Evolutionary conservation across 2,888 invertebrate genomes (phyloP).

Genomic region (Trachelus iudaicus): DNA sequence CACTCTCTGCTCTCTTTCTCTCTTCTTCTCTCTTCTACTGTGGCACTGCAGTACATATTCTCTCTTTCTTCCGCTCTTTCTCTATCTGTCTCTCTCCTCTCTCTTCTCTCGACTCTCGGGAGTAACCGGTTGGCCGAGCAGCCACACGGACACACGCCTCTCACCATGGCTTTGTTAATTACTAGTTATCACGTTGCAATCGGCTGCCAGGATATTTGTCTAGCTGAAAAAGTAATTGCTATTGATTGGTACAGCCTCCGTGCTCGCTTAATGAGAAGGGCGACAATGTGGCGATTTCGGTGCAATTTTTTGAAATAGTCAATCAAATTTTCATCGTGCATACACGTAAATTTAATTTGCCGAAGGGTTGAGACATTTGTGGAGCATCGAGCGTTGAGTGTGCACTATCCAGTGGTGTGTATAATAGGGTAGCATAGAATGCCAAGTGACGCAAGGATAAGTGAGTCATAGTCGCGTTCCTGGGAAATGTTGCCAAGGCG

Average conservation of each 20-base stretch:
- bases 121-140: neutral
- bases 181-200: conserved; percentile 40
- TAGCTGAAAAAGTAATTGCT: conserved; percentile 36
- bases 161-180: conserved; percentile 32
- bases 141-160: neutral
- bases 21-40: neutral
- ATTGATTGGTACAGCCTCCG: conserved; percentile 13
- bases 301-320: neutral
- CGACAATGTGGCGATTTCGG: neutral
- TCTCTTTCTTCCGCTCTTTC: neutral
- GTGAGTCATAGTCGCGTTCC: neutral
- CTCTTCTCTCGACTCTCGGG: conserved; percentile 12
- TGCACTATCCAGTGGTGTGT: neutral
- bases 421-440: neutral
- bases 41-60: neutral
- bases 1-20: conserved; percentile 9
- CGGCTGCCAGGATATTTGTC: conserved; percentile 42
- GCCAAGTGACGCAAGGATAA: neutral
- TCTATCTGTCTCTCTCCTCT: neutral
- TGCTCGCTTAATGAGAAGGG: neutral
- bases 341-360: neutral
- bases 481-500: neutral
- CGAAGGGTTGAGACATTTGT: neutral
- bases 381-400: neutral
- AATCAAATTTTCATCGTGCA: neutral